These are phyloP conservation scores for Antheraea pernyi DNA, from an alignment of 1,140 invertebrate genomes.

Conservation along the genomic window DNA sequence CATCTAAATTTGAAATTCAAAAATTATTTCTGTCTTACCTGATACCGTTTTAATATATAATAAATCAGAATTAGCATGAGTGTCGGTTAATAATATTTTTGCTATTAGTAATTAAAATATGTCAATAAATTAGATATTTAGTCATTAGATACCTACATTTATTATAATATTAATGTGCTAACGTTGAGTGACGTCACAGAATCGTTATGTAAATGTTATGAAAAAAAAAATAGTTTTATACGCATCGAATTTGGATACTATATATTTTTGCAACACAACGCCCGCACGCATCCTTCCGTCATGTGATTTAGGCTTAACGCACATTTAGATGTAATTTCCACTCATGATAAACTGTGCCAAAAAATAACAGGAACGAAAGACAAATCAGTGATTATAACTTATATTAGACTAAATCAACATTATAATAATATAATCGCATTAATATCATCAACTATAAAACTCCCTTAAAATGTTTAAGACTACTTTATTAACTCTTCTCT, in stretches of 20 bases:
- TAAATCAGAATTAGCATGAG: too few species aligned
- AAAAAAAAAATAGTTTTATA: slow-evolving; percentile 56
- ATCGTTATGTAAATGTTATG: slow-evolving; percentile 1
- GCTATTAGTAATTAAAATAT: not conserved
- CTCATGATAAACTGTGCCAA: slow-evolving; percentile 71
- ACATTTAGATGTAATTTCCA: slow-evolving; percentile 48
- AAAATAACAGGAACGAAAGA: slow-evolving; percentile 40
- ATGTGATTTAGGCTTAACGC: slow-evolving; percentile 74
- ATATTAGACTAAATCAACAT: not conserved
- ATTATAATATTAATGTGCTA: not conserved
- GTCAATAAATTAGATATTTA: slow-evolving; percentile 3
- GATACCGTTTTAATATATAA: too few species aligned
- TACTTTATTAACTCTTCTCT: too few species aligned
- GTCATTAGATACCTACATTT: not conserved
- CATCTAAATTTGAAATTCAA: too few species aligned
- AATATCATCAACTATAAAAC: not conserved
- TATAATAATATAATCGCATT: not conserved
- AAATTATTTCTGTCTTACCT: too few species aligned
- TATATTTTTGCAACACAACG: slow-evolving; percentile 72
- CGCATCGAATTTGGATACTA: slow-evolving; percentile 36
- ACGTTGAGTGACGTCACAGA: not conserved
- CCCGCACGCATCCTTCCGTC: slow-evolving; percentile 69
- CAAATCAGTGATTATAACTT: slow-evolving; percentile 35
- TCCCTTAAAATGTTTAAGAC: not conserved
- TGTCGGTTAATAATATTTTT: not conserved